Evolutionary conservation across 2,888 invertebrate species (phyloP).

Genomic region (Patella depressa): DNA sequence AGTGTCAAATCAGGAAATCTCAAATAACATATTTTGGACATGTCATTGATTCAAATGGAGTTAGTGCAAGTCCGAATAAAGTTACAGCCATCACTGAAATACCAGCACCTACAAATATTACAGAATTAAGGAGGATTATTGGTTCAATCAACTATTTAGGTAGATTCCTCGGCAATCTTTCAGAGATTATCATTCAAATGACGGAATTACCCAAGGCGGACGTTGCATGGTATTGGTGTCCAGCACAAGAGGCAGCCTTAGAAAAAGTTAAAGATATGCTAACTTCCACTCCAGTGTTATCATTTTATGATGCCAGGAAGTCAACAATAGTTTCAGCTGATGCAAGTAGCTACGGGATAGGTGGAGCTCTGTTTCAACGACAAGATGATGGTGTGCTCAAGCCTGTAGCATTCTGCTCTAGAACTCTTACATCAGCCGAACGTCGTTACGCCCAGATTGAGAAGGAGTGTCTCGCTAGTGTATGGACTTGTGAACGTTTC

Average conservation of each 20-base stretch:
- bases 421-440: slow-evolving; percentile 36
- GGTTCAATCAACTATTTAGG: slow-evolving; percentile 28
- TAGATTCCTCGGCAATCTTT: slow-evolving; percentile 31
- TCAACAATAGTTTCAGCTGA: not conserved
- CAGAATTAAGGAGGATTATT: slow-evolving; percentile 25
- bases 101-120: slow-evolving; percentile 18
- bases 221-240: slow-evolving; percentile 21
- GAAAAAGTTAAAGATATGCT: slow-evolving; percentile 22
- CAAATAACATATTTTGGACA: slow-evolving; percentile 15
- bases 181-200: slow-evolving; percentile 28
- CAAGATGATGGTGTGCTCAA: slow-evolving; percentile 18
- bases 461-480: slow-evolving; percentile 39
- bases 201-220: slow-evolving; percentile 22
- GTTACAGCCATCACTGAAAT: slow-evolving; percentile 25
- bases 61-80: slow-evolving; percentile 13
- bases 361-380: not conserved
- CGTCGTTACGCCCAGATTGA: slow-evolving; percentile 43
- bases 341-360: not conserved
- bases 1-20: slow-evolving; percentile 21
- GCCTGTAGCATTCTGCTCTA: slow-evolving; percentile 44
- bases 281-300: slow-evolving; percentile 31
- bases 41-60: not conserved
- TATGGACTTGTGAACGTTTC: slow-evolving; percentile 44
- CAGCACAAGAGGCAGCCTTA: slow-evolving; percentile 25
- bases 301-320: slow-evolving; percentile 34